These are phyloP conservation scores for Drymodes brunneopygia DNA, from an alignment of 2,113 vertebrate genomes.

Conservation along the genomic window DNA sequence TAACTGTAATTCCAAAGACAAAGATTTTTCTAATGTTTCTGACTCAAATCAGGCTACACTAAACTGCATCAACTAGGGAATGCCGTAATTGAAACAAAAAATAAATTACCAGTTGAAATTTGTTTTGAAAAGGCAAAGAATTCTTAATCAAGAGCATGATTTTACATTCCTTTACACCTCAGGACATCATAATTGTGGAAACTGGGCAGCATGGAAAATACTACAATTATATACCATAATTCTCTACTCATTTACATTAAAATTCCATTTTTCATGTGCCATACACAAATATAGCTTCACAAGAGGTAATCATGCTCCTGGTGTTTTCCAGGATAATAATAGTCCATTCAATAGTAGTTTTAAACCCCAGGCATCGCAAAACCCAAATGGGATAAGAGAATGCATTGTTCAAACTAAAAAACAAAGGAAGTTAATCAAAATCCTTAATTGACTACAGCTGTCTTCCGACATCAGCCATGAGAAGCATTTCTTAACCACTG, in stretches of 20 bases:
- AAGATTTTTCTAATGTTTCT: neutral
- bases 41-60: neutral
- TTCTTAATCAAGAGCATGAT: neutral
- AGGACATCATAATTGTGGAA: neutral
- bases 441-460: neutral
- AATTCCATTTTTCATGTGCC: neutral
- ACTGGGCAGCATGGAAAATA: neutral
- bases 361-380: neutral
- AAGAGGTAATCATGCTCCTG: neutral
- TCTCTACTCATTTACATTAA: neutral
- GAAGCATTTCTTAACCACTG: neutral
- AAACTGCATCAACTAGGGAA: neutral
- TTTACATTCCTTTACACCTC: neutral
- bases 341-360: neutral
- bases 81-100: neutral
- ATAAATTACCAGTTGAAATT: neutral
- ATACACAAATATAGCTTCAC: neutral
- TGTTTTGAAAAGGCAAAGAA: slow-evolving; percentile 15
- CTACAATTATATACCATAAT: neutral
- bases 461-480: neutral
- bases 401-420: slow-evolving; percentile 23
- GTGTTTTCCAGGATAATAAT: slow-evolving; percentile 29
- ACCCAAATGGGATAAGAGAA: neutral
- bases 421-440: slow-evolving; percentile 41
- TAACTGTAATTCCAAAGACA: neutral